phyloP scores from a whole-genome alignment of 2,797 vertebrate genomes.

The Halcyon chelicuti region DNA sequence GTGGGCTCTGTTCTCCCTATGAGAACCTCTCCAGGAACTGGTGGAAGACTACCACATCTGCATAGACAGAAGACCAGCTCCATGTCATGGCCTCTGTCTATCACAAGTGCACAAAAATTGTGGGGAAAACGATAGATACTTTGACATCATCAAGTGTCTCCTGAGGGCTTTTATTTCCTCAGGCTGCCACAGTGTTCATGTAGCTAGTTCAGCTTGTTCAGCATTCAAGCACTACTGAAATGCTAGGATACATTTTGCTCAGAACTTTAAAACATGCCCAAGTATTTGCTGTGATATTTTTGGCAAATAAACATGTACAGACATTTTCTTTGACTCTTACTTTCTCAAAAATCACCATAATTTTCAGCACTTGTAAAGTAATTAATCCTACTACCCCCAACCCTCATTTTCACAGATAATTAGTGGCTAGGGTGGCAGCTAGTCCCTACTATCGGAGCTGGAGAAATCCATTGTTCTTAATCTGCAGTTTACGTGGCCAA shows the following conservation, averaged over 20 bases:
- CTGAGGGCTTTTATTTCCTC: neutral
- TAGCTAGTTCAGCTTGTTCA: neutral
- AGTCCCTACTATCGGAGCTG: neutral
- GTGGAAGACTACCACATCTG: neutral
- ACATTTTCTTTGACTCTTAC: slow-evolving; percentile 4
- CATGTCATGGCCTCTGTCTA: neutral
- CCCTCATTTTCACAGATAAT: slow-evolving; percentile 49
- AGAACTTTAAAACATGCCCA: neutral
- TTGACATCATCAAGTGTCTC: neutral
- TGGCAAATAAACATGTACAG: neutral
- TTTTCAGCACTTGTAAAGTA: slow-evolving; percentile 39
- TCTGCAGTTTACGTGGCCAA: slow-evolving; percentile 1
- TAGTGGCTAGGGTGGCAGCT: neutral
- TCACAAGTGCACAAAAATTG: neutral
- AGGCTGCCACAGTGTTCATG: neutral
- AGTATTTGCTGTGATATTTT: slow-evolving; percentile 23
- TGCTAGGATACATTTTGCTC: neutral
- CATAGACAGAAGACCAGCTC: neutral
- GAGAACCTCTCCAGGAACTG: neutral
- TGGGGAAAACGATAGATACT: neutral
- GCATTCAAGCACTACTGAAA: neutral
- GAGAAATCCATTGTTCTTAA: slow-evolving; percentile 36
- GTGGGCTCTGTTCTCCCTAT: neutral
- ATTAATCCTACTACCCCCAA: slow-evolving; percentile 44
- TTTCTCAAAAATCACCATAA: slow-evolving; percentile 49